Conservation (phyloP, 2,113 vertebrate genomes). For the Leptosomus discolor region DNA sequence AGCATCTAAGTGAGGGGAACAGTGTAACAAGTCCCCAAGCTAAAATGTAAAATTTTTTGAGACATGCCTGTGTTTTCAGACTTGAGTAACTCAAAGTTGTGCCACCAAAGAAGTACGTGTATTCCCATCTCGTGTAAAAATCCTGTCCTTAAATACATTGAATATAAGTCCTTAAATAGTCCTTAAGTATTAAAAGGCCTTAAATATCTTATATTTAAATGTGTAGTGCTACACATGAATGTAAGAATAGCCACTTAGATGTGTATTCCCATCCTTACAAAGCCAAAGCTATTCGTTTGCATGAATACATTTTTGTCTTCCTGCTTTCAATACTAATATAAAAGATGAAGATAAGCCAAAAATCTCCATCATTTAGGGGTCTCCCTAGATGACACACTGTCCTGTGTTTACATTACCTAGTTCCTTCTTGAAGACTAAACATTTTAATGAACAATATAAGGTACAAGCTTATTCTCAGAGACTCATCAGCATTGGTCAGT, state of each 20-base stretch:
- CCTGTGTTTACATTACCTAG: not conserved
- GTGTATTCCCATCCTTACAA: not conserved
- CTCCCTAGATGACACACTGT: not conserved
- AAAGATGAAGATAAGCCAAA: not conserved
- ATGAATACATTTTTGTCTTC: not conserved
- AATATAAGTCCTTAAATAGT: not conserved
- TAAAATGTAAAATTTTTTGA: not conserved
- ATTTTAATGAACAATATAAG: not conserved
- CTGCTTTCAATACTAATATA: not conserved
- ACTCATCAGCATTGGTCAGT: rapidly evolving
- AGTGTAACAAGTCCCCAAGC: not conserved
- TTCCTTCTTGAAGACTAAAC: not conserved
- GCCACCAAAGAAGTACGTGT: not conserved
- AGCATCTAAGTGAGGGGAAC: not conserved
- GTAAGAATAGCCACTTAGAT: not conserved
- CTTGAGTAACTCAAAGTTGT: not conserved
- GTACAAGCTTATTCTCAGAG: not conserved
- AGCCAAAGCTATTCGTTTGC: not conserved
- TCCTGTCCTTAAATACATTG: not conserved
- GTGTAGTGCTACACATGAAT: not conserved
- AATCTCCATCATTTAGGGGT: not conserved
- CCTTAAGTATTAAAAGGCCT: not conserved
- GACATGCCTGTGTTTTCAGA: not conserved
- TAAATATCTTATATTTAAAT: not conserved
- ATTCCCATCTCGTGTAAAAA: not conserved